Conservation (phyloP, 2,113 vertebrate genomes). For the Rutilus rutilus region DNA sequence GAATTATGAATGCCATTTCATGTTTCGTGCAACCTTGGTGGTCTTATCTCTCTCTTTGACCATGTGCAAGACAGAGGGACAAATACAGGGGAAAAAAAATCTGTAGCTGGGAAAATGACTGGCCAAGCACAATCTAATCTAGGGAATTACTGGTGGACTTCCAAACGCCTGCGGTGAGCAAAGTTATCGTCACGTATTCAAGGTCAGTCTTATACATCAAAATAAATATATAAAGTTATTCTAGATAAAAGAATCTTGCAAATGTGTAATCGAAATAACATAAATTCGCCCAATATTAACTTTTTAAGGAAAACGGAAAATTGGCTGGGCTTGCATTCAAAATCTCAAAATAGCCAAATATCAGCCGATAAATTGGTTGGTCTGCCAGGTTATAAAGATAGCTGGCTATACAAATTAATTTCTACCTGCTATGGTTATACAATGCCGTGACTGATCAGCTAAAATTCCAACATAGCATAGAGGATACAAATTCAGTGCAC, state of each 20-base stretch:
- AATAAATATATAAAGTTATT: not conserved
- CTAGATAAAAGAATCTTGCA: not conserved
- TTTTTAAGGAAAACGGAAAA: not conserved
- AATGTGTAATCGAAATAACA: not conserved
- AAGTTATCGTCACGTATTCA: not conserved
- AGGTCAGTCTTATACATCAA: not conserved
- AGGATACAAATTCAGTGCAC: conserved; percentile 19
- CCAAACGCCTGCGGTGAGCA: not conserved
- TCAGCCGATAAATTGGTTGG: not conserved
- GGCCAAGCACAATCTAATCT: not conserved
- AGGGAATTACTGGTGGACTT: not conserved
- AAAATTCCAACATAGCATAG: not conserved
- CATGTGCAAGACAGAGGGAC: conserved; percentile 1
- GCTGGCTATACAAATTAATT: not conserved
- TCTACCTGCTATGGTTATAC: not conserved
- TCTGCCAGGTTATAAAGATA: not conserved
- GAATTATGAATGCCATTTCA: conserved; percentile 7
- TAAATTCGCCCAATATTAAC: too few relatives aligned
- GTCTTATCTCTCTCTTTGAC: not conserved
- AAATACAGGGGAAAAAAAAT: not conserved
- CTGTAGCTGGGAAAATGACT: not conserved
- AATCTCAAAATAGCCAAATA: not conserved
- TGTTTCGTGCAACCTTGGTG: conserved; percentile 5
- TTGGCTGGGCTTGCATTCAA: not conserved
- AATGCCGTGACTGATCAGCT: not conserved